Evolutionary conservation across 2,888 invertebrate genomes (phyloP), one percentile per base, ranked within the genome.

Genomic region (Andricus quercusramuli): DNA sequence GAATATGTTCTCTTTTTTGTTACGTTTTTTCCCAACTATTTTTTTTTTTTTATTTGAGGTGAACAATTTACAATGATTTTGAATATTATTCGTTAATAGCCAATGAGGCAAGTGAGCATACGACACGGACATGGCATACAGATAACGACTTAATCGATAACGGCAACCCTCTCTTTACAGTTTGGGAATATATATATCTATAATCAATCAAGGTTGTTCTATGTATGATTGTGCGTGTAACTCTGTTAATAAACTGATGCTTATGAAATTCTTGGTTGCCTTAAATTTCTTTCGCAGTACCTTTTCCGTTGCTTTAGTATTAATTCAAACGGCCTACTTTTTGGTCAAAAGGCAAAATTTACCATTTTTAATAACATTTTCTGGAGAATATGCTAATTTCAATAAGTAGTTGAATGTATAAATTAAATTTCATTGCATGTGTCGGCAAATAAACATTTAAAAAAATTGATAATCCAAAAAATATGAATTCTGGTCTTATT

Each of bases 141-240:
- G 88, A 91, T 92, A 89, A 91, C 91, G 91, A 91, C 91, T 90
- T 89, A 85, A 86, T 85, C 83, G 85, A 82, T 86, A 87, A 87
- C 86, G 84, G 83, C 84, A 83, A 85, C 87, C 86, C 86, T 88
- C 86, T 86, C 85, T 87, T 84, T 88, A 85, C 80, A 81, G 80
- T 83, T 83, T 83, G 83, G 82, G 83, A 80, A 81, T 84, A 62
- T 62, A 62, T 74, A 47, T 78, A 51, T 78, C 51, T 65, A 78
- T 68, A 67, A 68, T 78, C 47, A 66, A 59, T 88, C 86, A 87
- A 90, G 90, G 90, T 91, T 91, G 90, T 91, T 92, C 88, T 90
- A 90, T 91, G 91, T 91, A 91, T 91, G 91, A 91, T 89, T 92
- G 91, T 91, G 91, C 91, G 91, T 91, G 91, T 90, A 91, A 91